Conservation (phyloP, 2,888 invertebrate species). For the Mechanitis mazaeus region DNA sequence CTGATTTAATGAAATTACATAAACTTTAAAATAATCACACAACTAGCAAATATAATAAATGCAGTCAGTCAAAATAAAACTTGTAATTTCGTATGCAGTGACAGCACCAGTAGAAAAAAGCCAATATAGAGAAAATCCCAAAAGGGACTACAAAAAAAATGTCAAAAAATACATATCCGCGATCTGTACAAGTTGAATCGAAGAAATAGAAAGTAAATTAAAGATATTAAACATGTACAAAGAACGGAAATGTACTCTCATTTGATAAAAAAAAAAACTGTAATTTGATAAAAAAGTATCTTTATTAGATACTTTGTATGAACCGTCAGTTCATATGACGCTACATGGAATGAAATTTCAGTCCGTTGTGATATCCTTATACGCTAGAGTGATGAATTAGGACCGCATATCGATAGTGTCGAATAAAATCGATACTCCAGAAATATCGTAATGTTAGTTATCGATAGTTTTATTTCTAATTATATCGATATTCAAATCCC, state of each 20-base stretch:
- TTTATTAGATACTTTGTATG: not conserved
- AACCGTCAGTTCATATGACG: not conserved
- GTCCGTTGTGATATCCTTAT: slow-evolving; percentile 33
- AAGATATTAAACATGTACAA: no score
- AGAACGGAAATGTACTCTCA: no score
- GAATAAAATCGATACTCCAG: slow-evolving; percentile 12
- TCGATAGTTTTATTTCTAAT: no score
- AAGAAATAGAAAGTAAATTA: no score
- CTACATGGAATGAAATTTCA: slow-evolving; percentile 40
- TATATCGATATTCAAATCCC: not conserved
- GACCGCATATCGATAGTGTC: slow-evolving; percentile 18
- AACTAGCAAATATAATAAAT: slow-evolving; percentile 36
- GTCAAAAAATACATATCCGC: no score
- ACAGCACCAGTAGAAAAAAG: slow-evolving; percentile 20
- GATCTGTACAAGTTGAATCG: no score
- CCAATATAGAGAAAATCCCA: slow-evolving; percentile 8
- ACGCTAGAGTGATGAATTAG: slow-evolving; percentile 15
- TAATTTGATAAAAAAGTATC: not conserved
- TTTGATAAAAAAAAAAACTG: no score
- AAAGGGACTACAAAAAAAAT: slow-evolving; percentile 5
- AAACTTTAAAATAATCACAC: slow-evolving; percentile 8
- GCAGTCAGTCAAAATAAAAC: slow-evolving; percentile 41
- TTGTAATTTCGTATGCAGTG: slow-evolving; percentile 14
- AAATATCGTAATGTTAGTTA: no score
- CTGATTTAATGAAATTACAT: slow-evolving; percentile 3